Base-by-base conservation (phyloP, 1,140 invertebrate species). In the Ctenoplectra terminalis region DNA sequence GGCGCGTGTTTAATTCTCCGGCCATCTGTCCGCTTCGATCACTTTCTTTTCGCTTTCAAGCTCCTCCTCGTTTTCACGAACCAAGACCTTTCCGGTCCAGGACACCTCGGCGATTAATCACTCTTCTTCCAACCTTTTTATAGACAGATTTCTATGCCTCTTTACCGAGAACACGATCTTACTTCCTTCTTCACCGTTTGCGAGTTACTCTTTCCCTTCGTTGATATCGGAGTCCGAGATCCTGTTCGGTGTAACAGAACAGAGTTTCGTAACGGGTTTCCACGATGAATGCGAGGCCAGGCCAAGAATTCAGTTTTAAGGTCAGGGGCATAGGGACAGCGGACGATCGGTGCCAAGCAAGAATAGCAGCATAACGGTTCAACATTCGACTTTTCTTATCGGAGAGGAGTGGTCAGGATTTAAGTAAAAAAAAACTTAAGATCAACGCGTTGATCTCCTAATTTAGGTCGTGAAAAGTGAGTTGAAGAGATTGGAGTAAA, bases 401-500 rank as follows among this genome's bases (percentile, higher is more conserved):
- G 23, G 5, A 17, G 6, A 48, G 6, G 9, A 20, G 23, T 17
- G 20, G 15, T 54, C 37, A 1, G 15, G 15, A 31, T 11, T 23
- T 20, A 23, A n/a, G 34, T 34, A 34, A 4, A 13, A 23, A 17
- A n/a, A n/a, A n/a, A n/a, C 8, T 13, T 4, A 40, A 26, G 6
- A 0, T 7, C 15, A 0, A 1, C 15, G 26, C 17, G 40, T 66
- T 46, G 4, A 46, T 48, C 26, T 7, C 29, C 20, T 3, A 46
- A 67, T 77, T 46, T n/a, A 9, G 75, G 64, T 48, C 64, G 54
- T 67, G 64, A 60, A 78, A 78, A 78, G 76, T 78, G 76, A 78
- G 46, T 78, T 2, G 52, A 77, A 4, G 40, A 46, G 63, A 26
- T 40, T 54, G n/a, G 73, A 40, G 69, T 6, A 31, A 6, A 50